phyloP scores from a whole-genome alignment of 2,113 vertebrate genomes.

The Puma concolor region DNA sequence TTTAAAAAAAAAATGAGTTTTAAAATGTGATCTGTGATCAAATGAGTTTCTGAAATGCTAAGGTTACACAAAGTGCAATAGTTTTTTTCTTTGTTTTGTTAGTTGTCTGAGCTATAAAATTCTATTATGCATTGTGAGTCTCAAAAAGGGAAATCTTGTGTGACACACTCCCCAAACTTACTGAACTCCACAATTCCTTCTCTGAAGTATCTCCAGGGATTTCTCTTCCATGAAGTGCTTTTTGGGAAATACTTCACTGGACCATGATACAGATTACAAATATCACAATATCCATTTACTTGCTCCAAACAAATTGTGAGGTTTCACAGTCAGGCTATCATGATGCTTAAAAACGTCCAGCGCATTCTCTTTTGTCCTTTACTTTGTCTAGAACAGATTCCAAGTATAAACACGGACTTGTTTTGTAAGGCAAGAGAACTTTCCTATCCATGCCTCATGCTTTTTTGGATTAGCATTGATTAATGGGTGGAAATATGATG shows the following conservation, averaged over 20 bases:
- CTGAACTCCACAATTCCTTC: neutral
- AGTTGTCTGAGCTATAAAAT: neutral
- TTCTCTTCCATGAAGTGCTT: conserved; percentile 27
- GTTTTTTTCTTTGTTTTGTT: neutral
- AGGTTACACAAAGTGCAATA: neutral
- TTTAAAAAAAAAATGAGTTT: neutral
- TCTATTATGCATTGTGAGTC: neutral
- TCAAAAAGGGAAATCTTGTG: neutral
- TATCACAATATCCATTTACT: neutral
- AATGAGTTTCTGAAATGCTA: neutral
- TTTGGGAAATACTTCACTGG: conserved; percentile 32
- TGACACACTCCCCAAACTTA: neutral
- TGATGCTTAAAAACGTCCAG: neutral
- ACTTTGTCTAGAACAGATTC: conserved; percentile 22
- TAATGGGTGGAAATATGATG: conserved; percentile 60
- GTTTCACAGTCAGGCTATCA: neutral
- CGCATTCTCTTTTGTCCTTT: neutral
- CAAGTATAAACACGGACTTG: conserved; percentile 51
- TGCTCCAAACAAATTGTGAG: neutral
- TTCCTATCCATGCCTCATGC: neutral
- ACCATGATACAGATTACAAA: neutral
- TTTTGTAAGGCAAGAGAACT: conserved; percentile 37
- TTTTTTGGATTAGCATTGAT: conserved; percentile 56
- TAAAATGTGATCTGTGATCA: neutral
- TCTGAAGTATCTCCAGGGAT: neutral